These are phyloP conservation scores for Acholoe squamosa DNA, from an alignment of 2,888 invertebrate genomes.

Conservation along the genomic window DNA sequence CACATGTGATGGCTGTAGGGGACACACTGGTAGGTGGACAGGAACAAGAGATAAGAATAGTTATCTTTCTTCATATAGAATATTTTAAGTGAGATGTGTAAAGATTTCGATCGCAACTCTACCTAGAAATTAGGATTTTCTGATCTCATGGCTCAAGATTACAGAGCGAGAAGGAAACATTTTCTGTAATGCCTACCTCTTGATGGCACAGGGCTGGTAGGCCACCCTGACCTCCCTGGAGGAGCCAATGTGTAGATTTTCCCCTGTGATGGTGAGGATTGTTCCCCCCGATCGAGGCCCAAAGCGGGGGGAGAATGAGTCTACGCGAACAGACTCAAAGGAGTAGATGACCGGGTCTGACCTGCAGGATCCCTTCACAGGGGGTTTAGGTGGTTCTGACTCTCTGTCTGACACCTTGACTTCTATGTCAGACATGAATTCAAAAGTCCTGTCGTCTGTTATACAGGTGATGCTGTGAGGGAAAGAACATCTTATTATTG, in stretches of 20 bases:
- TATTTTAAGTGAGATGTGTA: too few species aligned
- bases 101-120: too few species aligned
- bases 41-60: too few species aligned
- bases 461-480: constrained; percentile 32
- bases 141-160: background rate
- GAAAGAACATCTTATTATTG: too few species aligned
- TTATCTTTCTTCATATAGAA: too few species aligned
- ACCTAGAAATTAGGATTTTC: background rate
- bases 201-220: constrained; percentile 62
- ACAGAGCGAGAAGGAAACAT: background rate
- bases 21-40: background rate
- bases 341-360: background rate
- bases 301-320: constrained; percentile 41
- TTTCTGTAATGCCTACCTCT: constrained; percentile 68
- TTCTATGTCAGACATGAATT: constrained; percentile 18
- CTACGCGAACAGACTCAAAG: background rate
- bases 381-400: background rate
- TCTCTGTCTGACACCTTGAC: background rate
- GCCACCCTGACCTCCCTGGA: constrained; percentile 71
- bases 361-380: background rate
- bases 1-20: background rate
- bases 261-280: constrained; percentile 78
- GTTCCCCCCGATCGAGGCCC: constrained; percentile 83
- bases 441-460: background rate
- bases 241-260: constrained; percentile 78